Evolutionary conservation across 2,888 invertebrate genomes (phyloP).

Genomic region (Luffia ferchaultella): DNA sequence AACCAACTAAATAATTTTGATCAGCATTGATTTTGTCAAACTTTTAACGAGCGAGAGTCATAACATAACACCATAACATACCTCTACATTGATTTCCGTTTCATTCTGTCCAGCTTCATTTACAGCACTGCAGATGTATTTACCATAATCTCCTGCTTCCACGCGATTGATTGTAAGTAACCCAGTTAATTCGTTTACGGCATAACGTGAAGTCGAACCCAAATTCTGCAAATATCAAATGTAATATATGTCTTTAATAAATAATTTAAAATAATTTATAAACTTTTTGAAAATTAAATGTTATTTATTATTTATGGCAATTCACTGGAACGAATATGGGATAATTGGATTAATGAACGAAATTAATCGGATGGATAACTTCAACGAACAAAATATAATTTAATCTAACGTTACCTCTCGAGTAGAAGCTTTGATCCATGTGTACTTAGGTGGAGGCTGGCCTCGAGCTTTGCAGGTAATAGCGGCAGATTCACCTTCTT

Average conservation of each 20-base stretch:
- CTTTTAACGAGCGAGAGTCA: no score
- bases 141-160: slow-evolving; percentile 79
- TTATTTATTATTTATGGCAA: no score
- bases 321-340: no score
- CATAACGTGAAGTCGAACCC: slow-evolving; percentile 68
- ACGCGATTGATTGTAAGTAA: slow-evolving; percentile 77
- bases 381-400: no score
- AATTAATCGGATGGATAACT: no score
- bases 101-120: slow-evolving; percentile 81
- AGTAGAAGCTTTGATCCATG: slow-evolving; percentile 81
- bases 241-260: background rate
- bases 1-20: no score
- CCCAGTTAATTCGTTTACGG: slow-evolving; percentile 76
- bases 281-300: no score
- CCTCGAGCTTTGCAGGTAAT: slow-evolving; percentile 82
- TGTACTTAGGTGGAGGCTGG: slow-evolving; percentile 84
- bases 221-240: slow-evolving; percentile 62
- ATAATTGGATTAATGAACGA: no score
- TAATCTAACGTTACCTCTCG: slow-evolving; percentile 68
- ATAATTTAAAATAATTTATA: no score
- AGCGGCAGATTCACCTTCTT: slow-evolving; percentile 81
- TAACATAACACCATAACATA: no score
- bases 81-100: slow-evolving; percentile 72
- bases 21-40: no score
- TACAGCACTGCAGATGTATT: slow-evolving; percentile 81